These are phyloP conservation scores for Harmothoe impar DNA, from an alignment of 2,888 invertebrate genomes.

Conservation along the genomic window DNA sequence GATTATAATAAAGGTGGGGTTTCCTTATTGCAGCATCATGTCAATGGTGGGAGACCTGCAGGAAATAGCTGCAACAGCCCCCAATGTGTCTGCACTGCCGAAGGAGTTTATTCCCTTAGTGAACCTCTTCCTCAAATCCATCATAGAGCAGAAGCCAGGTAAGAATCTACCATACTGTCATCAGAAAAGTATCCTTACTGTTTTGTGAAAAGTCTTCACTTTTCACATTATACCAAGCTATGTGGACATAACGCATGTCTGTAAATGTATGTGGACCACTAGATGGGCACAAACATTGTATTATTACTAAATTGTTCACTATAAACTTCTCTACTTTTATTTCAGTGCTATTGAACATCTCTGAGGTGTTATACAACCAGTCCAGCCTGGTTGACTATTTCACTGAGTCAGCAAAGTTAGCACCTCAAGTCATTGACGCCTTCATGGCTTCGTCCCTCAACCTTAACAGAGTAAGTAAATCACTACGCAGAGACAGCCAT, in stretches of 20 bases:
- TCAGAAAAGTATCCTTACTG: no score
- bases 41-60: background rate
- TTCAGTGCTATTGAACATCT: background rate
- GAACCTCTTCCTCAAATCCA: background rate
- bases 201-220: no score
- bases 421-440: slow-evolving; percentile 12
- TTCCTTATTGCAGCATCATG: background rate
- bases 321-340: no score
- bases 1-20: no score
- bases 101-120: background rate
- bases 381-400: background rate
- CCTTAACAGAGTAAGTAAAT: background rate
- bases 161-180: no score
- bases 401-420: background rate
- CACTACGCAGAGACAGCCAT: background rate
- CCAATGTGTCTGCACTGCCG: background rate
- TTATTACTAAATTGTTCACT: no score
- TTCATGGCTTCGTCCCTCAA: slow-evolving; percentile 25
- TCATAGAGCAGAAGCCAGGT: slow-evolving; percentile 26
- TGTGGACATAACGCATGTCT: no score
- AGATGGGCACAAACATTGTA: no score
- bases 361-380: background rate
- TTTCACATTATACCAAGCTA: no score
- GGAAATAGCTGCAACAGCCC: background rate
- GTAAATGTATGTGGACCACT: no score